phyloP scores from a whole-genome alignment of 2,797 vertebrate genomes.

The Microctenopoma steveboyesi region DNA sequence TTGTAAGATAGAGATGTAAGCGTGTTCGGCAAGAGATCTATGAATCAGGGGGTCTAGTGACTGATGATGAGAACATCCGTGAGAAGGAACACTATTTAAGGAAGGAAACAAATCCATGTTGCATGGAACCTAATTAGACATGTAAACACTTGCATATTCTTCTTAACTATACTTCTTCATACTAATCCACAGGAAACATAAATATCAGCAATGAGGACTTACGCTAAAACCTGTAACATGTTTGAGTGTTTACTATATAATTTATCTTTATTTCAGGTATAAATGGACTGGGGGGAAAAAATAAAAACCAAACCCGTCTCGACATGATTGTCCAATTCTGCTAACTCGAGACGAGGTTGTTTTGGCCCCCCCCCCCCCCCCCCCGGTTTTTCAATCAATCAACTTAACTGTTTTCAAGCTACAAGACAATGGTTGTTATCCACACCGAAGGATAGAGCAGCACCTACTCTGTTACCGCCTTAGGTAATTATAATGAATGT shows the following conservation, averaged over 20 bases:
- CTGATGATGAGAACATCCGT: constrained; percentile 8
- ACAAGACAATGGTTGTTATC: constrained; percentile 78
- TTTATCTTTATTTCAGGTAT: constrained; percentile 6
- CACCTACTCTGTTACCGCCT: constrained; percentile 78
- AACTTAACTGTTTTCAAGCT: constrained; percentile 25
- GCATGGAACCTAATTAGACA: constrained; percentile 59
- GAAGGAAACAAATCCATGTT: constrained; percentile 51
- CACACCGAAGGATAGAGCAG: constrained; percentile 89
- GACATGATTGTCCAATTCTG: constrained; percentile 25
- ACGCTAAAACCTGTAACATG: constrained; percentile 33
- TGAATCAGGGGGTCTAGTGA: neutral
- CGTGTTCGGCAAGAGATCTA: neutral
- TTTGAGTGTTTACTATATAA: constrained; percentile 14
- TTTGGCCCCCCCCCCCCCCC: too few species aligned
- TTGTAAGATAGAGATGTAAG: constrained; percentile 98
- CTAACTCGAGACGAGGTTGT: constrained; percentile 26
- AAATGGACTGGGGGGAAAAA: constrained; percentile 15
- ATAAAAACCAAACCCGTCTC: constrained; percentile 22
- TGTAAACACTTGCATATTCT: constrained; percentile 44
- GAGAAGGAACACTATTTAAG: constrained; percentile 15
- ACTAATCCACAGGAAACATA: constrained; percentile 27
- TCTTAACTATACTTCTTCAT: constrained; percentile 33
- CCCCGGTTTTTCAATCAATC: neutral
- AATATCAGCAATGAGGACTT: constrained; percentile 35
- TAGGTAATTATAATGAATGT: constrained; percentile 89